Percentiles rank a stretch among this genome's conserved stretches.
phyloP scores from a whole-genome alignment of 2,113 vertebrate genomes.

The Canis aureus region DNA sequence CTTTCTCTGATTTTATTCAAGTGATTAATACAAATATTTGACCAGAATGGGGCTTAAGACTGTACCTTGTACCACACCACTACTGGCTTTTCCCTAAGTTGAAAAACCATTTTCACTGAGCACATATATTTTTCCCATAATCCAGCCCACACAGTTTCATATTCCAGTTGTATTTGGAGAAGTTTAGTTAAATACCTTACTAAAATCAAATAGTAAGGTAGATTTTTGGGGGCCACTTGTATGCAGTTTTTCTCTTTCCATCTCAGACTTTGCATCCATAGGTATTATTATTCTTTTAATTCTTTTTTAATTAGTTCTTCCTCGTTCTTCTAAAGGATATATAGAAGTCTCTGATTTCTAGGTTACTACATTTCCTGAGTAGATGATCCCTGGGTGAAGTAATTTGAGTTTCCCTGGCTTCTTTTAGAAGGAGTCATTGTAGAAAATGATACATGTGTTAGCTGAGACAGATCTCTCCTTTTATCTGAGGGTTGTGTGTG shows the following conservation, averaged over 20 bases:
- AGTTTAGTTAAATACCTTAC: not conserved
- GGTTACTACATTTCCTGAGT: slow-evolving; percentile 63
- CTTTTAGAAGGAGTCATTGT: slow-evolving; percentile 64
- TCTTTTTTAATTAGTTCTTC: slow-evolving; percentile 69
- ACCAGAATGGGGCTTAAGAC: not conserved
- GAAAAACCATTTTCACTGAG: not conserved
- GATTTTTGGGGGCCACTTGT: slow-evolving; percentile 13
- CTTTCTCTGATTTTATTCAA: slow-evolving; percentile 34
- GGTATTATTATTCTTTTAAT: slow-evolving; percentile 58
- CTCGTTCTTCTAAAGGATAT: slow-evolving; percentile 62
- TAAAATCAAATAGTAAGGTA: slow-evolving; percentile 25
- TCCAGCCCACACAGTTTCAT: not conserved
- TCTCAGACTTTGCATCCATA: slow-evolving; percentile 37
- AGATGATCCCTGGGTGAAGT: slow-evolving; percentile 58
- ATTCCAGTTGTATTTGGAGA: not conserved
- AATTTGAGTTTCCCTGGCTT: slow-evolving; percentile 74
- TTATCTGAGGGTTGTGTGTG: not conserved
- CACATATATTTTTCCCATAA: not conserved
- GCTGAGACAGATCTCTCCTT: slow-evolving; percentile 55
- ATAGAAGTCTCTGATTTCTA: slow-evolving; percentile 63
- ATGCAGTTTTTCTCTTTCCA: not conserved
- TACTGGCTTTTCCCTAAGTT: not conserved
- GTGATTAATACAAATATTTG: slow-evolving; percentile 32
- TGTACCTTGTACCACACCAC: not conserved
- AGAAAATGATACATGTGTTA: slow-evolving; percentile 49